Evolutionary conservation across 2,797 vertebrate species (phyloP).

Genomic region (Falco naumanni): DNA sequence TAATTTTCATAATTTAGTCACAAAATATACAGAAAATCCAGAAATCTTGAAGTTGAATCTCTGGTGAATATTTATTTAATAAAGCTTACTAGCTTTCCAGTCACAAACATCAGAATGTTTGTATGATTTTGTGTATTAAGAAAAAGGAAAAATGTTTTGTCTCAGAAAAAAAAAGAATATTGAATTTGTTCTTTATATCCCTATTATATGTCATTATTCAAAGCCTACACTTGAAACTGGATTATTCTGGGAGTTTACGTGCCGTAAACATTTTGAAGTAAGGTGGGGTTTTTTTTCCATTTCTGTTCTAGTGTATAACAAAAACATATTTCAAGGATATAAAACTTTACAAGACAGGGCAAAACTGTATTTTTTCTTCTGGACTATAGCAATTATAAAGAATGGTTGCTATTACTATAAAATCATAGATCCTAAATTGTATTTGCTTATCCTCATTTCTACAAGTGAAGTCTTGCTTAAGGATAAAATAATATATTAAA

Average conservation of each 20-base stretch:
- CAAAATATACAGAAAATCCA: background rate
- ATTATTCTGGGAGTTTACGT: background rate
- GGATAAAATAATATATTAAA: background rate
- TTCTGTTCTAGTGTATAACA: background rate
- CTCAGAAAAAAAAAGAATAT: background rate
- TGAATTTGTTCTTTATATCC: background rate
- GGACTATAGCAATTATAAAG: background rate
- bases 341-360: background rate
- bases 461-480: background rate
- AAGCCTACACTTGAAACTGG: background rate
- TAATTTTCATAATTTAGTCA: background rate
- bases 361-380: background rate
- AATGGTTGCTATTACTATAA: background rate
- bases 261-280: background rate
- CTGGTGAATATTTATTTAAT: background rate
- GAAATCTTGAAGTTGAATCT: background rate
- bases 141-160: background rate
- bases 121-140: background rate
- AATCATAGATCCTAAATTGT: background rate
- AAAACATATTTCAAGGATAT: background rate
- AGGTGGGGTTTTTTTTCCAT: background rate
- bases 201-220: background rate
- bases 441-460: background rate
- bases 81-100: background rate
- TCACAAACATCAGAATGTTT: background rate